A percentile compares a stretch with the other conserved stretches of the same genome.
Evolutionary conservation across 2,888 invertebrate genomes (phyloP).

Genomic region (Aspidiotus destructor): DNA sequence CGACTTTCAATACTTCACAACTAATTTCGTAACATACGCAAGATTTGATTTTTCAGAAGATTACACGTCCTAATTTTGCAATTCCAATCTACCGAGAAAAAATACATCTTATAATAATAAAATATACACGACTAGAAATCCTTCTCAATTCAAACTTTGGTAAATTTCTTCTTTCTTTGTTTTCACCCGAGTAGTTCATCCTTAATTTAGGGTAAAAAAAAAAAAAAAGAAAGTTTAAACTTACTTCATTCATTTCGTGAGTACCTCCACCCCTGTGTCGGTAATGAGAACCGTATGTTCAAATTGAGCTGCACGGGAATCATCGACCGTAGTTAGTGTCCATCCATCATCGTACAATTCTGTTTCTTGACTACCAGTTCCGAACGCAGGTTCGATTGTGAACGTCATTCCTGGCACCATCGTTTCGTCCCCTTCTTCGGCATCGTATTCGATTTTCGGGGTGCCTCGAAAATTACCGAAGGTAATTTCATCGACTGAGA

Average conservation of each 20-base stretch:
- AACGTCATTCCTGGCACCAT: constrained; percentile 57
- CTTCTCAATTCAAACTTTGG: too few relatives aligned
- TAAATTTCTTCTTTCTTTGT: too few relatives aligned
- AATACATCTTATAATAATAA: too few relatives aligned
- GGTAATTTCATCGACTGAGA: background rate
- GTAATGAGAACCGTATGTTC: constrained; percentile 88
- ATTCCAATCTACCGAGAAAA: too few relatives aligned
- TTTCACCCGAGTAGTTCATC: too few relatives aligned
- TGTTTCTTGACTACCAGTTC: constrained; percentile 60
- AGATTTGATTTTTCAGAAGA: too few relatives aligned
- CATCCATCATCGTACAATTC: constrained; percentile 75
- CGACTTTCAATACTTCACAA: too few relatives aligned
- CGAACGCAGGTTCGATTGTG: constrained; percentile 83
- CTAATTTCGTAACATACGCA: too few relatives aligned
- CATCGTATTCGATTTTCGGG: background rate
- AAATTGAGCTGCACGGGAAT: constrained; percentile 73
- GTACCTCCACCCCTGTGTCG: constrained; percentile 61
- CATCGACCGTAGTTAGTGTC: constrained; percentile 79
- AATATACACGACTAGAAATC: too few relatives aligned
- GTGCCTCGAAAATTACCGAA: background rate
- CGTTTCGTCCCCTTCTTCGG: constrained; percentile 43
- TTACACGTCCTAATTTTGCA: too few relatives aligned
- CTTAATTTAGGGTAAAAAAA: too few relatives aligned
- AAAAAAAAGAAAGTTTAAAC: too few relatives aligned
- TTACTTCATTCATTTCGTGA: constrained; percentile 48